Base-by-base conservation (phyloP, 2,113 vertebrate species). In the Channa maculata region DNA sequence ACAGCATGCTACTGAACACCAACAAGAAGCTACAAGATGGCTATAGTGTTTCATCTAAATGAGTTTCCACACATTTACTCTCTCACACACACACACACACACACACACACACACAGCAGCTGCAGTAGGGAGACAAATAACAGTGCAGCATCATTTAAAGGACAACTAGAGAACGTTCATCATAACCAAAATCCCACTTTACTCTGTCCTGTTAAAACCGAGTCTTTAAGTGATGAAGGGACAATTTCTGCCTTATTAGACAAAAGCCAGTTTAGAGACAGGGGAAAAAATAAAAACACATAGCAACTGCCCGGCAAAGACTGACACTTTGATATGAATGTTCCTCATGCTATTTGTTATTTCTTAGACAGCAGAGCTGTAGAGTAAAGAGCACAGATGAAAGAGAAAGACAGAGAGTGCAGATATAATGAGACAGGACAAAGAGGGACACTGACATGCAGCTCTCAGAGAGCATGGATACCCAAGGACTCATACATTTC, bases 41-140 rank as follows among this genome's bases (percentile, higher is more conserved):
- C 63, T 61, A 11, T 58, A 52, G 38, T 46, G 60, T 81, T 83
- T 71, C 63, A 82, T 79, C 41, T 65, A 71, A 82, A 83, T 83
- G 50, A 69, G 71, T 80, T 65, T 53, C 45, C 61, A 12, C 58
- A 33, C 36, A 39, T 46, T 6, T 54, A 51, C 13, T 37, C 48
- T 36, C 38, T 6, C 49, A n/a, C 14, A 9, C 61, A 43, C 34
- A 48, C 60, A n/a, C 58, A 60, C 36, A 53, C 61, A 53, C 5
- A 15, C 33, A n/a, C 14, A 13, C 33, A 71, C 38, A 51, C 14
- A 48, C 62, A 33, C 43, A 64, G 39, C 4, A 60, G 45, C 49
- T 61, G 58, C 50, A 65, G 54, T 61, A 60, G 59, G 61, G 75
- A 85, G 71, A 88, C 63, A 78, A 87, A 87, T 76, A 79, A 64